Evolutionary conservation across 1,140 invertebrate genomes (phyloP).

Genomic region (Tetramorium parvispinum): DNA sequence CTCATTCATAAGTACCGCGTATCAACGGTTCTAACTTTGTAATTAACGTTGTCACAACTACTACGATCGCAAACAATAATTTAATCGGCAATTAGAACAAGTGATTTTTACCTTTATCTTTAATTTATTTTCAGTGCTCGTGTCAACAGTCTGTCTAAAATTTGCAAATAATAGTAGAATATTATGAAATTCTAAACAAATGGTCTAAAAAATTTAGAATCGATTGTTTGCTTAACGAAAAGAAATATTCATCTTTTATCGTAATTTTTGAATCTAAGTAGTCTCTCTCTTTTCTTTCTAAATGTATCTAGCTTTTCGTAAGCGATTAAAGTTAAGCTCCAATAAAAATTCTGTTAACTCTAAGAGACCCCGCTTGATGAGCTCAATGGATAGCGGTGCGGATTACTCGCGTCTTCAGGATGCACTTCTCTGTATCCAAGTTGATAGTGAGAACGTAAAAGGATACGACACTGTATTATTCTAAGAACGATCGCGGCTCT

Average conservation of each 20-base stretch:
- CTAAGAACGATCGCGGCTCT: slow-evolving; percentile 22
- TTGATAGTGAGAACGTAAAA: slow-evolving; percentile 31
- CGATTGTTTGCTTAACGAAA: background rate
- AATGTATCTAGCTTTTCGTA: background rate
- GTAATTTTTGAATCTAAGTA: background rate
- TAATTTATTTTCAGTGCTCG: background rate
- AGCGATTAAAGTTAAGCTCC: background rate
- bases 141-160: background rate
- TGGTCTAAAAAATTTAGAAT: background rate
- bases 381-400: background rate
- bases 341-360: slow-evolving; percentile 4
- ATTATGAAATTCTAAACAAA: background rate
- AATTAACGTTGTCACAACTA: background rate
- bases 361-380: background rate
- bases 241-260: background rate
- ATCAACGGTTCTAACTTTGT: slow-evolving; percentile 9
- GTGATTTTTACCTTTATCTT: background rate
- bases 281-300: background rate
- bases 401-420: slow-evolving; percentile 17
- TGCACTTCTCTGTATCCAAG: background rate
- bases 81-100: background rate
- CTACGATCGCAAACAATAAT: background rate
- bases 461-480: slow-evolving; percentile 15
- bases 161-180: background rate
- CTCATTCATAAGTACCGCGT: slow-evolving; percentile 34